phyloP scores from a whole-genome alignment of 2,888 invertebrate genomes.

The Carabus problematicus region DNA sequence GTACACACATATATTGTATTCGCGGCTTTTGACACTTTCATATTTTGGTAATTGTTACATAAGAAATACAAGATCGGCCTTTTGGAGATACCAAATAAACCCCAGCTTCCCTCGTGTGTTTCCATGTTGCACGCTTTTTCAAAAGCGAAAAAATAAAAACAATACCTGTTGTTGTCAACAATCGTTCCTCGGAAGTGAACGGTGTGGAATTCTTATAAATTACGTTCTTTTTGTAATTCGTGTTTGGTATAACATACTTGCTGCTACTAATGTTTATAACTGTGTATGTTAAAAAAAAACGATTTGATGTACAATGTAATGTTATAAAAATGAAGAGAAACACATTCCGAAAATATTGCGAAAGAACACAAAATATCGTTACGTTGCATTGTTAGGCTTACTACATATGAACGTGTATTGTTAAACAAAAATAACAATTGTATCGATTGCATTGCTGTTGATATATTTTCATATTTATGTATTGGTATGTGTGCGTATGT shows the following conservation, averaged over 20 bases:
- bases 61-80: too few species aligned
- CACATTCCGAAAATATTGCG: background rate
- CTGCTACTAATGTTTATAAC: slow-evolving; percentile 21
- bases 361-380: background rate
- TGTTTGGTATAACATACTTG: slow-evolving; percentile 2
- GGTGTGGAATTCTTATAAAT: background rate
- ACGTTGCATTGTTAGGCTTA: slow-evolving; percentile 26
- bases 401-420: slow-evolving; percentile 29
- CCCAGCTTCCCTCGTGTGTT: too few species aligned
- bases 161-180: too few species aligned
- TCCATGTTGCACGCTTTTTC: too few species aligned
- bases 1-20: background rate
- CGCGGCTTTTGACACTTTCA: too few species aligned
- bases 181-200: too few species aligned
- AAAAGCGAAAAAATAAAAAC: too few species aligned
- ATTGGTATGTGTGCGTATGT: slow-evolving; percentile 14
- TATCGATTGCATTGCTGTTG: slow-evolving; percentile 29
- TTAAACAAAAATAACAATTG: slow-evolving; percentile 18
- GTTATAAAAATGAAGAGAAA: background rate
- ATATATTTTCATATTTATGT: slow-evolving; percentile 34
- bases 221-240: background rate
- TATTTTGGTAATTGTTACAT: too few species aligned
- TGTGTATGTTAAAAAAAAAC: slow-evolving; percentile 26
- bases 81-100: too few species aligned
- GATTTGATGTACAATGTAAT: slow-evolving; percentile 10